These are phyloP conservation scores for Deilephila elpenor DNA, from an alignment of 2,888 invertebrate genomes.

Conservation along the genomic window DNA sequence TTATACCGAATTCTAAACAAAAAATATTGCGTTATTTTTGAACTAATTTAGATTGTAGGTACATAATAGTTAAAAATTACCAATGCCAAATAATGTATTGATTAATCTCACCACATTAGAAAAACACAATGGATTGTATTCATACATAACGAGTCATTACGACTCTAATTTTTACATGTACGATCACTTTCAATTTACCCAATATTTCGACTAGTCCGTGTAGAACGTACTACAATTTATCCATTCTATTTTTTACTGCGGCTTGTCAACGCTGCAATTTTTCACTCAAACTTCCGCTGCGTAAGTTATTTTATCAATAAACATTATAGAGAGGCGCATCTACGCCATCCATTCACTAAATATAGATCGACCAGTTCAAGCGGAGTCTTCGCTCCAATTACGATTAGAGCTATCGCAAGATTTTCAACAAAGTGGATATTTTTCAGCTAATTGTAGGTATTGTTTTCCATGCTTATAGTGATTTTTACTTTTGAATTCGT, in stretches of 20 bases:
- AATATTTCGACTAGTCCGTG: no score
- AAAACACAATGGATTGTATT: no score
- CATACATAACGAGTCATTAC: no score
- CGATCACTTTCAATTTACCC: no score
- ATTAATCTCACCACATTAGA: no score
- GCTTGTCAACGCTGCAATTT: constrained; percentile 30
- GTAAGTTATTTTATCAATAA: constrained; percentile 32
- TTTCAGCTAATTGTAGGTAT: background rate
- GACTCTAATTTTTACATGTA: no score
- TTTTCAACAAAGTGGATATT: constrained; percentile 4
- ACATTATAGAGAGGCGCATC: constrained; percentile 23
- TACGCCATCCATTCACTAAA: constrained; percentile 28
- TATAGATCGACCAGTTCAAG: constrained; percentile 18
- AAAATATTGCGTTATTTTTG: no score
- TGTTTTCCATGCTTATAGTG: background rate
- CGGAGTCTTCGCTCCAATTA: constrained; percentile 26
- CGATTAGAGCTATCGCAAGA: constrained; percentile 18
- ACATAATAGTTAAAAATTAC: background rate
- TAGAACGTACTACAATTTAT: background rate
- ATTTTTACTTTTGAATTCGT: background rate
- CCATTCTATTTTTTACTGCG: constrained; percentile 25
- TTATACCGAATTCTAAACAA: background rate
- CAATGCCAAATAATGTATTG: background rate
- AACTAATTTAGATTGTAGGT: no score
- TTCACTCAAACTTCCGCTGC: constrained; percentile 29